phyloP scores from a whole-genome alignment of 2,797 vertebrate species.

The Urophycis tenuis region DNA sequence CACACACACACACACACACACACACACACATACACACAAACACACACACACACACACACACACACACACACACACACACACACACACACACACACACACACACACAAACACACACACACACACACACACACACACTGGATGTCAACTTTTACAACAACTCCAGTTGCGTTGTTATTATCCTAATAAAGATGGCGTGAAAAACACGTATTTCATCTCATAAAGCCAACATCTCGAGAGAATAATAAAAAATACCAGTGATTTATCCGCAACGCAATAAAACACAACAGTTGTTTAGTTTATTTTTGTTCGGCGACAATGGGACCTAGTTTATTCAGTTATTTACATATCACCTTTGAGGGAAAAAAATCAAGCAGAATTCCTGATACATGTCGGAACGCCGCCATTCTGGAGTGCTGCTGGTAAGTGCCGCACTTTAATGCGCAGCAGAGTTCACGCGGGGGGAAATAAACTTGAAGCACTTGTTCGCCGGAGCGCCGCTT shows the following conservation, averaged over 20 bases:
- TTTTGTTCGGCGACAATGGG: not conserved
- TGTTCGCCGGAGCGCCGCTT: not conserved
- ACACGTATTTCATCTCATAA: not conserved
- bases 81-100: not conserved
- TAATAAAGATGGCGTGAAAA: not conserved
- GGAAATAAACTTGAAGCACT: not conserved
- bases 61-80: not conserved
- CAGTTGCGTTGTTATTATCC: not conserved
- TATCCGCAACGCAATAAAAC: not conserved
- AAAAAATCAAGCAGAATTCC: conserved; percentile 1
- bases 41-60: not conserved
- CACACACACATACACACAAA: too few relatives aligned
- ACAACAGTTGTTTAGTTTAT: not conserved
- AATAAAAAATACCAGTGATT: not conserved
- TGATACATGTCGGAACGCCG: not conserved
- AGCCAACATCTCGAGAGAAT: not conserved
- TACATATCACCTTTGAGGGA: not conserved
- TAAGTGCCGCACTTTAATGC: too few relatives aligned
- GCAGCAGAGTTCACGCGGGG: not conserved
- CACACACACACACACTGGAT: too few relatives aligned
- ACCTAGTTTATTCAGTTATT: not conserved
- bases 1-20: too few relatives aligned
- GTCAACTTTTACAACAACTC: not conserved
- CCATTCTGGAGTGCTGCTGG: not conserved
- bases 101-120: not conserved